Percentiles rank a stretch among this genome's conserved stretches.
These are phyloP conservation scores for Sander lucioperca DNA, from an alignment of 2,113 vertebrate species.

Conservation along the genomic window DNA sequence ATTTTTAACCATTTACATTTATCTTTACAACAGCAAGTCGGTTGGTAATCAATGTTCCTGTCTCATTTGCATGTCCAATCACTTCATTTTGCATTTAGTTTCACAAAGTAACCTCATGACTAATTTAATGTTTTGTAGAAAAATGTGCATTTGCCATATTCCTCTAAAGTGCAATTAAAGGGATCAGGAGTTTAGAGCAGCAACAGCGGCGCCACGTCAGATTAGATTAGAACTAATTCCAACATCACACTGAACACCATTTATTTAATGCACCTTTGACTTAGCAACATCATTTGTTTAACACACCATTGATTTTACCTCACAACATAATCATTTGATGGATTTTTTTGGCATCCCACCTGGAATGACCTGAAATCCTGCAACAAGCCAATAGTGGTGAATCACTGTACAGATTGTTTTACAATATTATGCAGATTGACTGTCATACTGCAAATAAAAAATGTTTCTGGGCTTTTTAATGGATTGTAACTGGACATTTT, in stretches of 20 bases:
- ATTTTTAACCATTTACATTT: conserved; percentile 12
- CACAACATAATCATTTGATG: conserved; percentile 68
- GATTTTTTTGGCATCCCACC: conserved; percentile 54
- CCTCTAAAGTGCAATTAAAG: conserved; percentile 55
- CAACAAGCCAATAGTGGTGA: neutral
- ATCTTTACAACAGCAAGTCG: neutral
- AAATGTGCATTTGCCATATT: conserved; percentile 31
- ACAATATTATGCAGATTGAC: neutral
- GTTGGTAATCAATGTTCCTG: neutral
- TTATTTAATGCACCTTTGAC: conserved; percentile 52
- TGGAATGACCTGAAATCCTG: conserved; percentile 36
- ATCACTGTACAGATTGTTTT: neutral
- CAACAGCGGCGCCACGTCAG: conserved; percentile 47
- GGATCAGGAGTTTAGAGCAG: conserved; percentile 43
- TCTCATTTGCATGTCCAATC: conserved; percentile 2
- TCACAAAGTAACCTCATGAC: neutral
- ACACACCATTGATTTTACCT: conserved; percentile 71
- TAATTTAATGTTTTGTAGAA: neutral
- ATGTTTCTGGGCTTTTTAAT: conserved; percentile 45
- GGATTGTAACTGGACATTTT: conserved; percentile 32
- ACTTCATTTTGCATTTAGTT: conserved; percentile 6
- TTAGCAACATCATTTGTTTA: conserved; percentile 74
- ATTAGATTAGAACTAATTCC: conserved; percentile 73
- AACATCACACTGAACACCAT: conserved; percentile 59
- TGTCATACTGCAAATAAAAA: conserved; percentile 21